phyloP scores from a whole-genome alignment of 2,113 vertebrate species.

The Protobothrops mucrosquamatus region DNA sequence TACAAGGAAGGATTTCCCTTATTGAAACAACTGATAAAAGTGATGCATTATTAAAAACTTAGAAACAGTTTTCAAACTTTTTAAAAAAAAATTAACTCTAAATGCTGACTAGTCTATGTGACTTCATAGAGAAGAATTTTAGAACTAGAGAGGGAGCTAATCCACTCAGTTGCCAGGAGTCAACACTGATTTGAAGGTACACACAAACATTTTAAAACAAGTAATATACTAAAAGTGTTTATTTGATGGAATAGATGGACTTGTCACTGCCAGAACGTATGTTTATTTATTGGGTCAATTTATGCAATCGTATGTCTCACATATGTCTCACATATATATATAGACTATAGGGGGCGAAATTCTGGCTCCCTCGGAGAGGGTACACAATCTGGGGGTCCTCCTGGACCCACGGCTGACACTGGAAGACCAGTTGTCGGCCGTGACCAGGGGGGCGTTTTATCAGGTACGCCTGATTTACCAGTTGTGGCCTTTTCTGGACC shows the following conservation, averaged over 20 bases:
- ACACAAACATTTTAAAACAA: neutral
- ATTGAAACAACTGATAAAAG: neutral
- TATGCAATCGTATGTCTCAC: neutral
- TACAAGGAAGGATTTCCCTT: neutral
- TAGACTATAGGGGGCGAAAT: too few relatives aligned
- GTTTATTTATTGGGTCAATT: neutral
- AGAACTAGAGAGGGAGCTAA: neutral
- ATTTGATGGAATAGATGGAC: neutral
- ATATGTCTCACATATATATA: too few relatives aligned
- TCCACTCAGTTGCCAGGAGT: neutral
- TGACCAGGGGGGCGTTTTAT: too few relatives aligned
- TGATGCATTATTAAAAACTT: neutral
- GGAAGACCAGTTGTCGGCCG: too few relatives aligned
- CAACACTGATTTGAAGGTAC: neutral
- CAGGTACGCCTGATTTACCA: too few relatives aligned
- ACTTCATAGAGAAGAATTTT: neutral
- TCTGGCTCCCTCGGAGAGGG: too few relatives aligned
- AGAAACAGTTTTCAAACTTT: neutral
- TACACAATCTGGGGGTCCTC: too few relatives aligned
- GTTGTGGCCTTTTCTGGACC: too few relatives aligned
- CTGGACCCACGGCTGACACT: too few relatives aligned
- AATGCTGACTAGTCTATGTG: neutral
- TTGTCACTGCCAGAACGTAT: neutral
- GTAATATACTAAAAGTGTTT: neutral
- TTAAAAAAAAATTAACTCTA: neutral